A percentile compares a stretch with the other conserved stretches of the same genome.
These are phyloP conservation scores for Drosophila insularis DNA, from an alignment of 1,140 invertebrate species.

Conservation along the genomic window DNA sequence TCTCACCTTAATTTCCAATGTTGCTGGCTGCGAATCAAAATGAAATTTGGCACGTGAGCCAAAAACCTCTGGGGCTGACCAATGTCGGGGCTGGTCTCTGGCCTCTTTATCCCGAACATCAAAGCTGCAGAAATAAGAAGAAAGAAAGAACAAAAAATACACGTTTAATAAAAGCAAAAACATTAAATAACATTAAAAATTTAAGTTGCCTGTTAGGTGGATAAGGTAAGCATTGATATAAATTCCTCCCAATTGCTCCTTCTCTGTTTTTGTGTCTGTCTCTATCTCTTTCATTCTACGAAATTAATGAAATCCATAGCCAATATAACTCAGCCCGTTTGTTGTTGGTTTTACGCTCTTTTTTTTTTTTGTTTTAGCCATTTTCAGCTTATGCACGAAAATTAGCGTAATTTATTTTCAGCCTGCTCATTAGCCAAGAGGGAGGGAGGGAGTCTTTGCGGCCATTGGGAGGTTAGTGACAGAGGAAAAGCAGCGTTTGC, in stretches of 20 bases:
- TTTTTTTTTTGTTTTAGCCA: constrained; percentile 23
- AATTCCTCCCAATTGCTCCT: constrained; percentile 33
- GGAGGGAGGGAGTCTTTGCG: constrained; percentile 7
- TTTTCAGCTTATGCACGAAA: constrained; percentile 53
- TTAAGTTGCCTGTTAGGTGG: constrained; percentile 31
- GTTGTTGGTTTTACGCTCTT: constrained; percentile 19
- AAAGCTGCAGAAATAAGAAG: constrained; percentile 85
- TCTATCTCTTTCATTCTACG: neutral
- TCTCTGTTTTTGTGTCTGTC: neutral
- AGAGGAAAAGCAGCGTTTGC: constrained; percentile 28
- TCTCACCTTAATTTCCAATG: constrained; percentile 85
- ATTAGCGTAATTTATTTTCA: constrained; percentile 74
- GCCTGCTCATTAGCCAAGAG: constrained; percentile 57
- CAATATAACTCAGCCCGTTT: constrained; percentile 48
- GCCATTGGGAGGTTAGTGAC: neutral
- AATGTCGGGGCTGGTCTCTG: constrained; percentile 87
- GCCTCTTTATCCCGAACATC: constrained; percentile 90
- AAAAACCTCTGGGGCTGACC: constrained; percentile 90
- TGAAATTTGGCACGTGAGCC: constrained; percentile 91
- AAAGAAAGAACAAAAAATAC: constrained; percentile 28
- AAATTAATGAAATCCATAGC: constrained; percentile 70
- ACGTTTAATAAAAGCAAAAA: constrained; percentile 26
- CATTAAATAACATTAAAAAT: constrained; percentile 67
- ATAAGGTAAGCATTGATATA: constrained; percentile 46
- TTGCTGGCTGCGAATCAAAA: constrained; percentile 87